Conservation (phyloP, 2,797 vertebrate genomes). For the Tangara arthus region DNA sequence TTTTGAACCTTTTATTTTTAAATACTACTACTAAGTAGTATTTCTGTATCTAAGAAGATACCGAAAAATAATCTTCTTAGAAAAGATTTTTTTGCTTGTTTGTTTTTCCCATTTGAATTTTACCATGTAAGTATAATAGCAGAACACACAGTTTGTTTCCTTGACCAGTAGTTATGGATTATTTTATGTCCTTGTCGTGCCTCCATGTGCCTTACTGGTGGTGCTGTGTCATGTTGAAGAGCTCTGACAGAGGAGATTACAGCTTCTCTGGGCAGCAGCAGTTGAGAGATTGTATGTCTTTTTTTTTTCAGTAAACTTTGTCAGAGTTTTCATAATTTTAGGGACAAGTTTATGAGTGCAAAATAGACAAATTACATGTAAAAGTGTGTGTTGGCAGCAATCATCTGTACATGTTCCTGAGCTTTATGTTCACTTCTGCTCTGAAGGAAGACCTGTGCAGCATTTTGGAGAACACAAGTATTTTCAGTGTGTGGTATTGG, state of each 20-base stretch:
- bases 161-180: neutral
- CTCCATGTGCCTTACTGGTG: neutral
- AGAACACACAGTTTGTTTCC: neutral
- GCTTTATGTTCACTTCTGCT: neutral
- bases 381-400: neutral
- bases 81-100: neutral
- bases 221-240: neutral
- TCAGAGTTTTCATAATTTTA: neutral
- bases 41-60: neutral
- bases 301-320: neutral
- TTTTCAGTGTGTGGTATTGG: neutral
- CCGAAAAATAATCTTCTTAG: neutral
- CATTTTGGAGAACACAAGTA: neutral
- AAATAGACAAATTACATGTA: neutral
- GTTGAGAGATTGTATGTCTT: neutral
- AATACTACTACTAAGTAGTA: neutral
- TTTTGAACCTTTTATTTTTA: neutral
- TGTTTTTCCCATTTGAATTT: neutral
- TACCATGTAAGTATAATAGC: neutral
- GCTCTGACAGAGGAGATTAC: neutral
- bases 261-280: neutral
- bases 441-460: neutral
- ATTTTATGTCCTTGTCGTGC: neutral
- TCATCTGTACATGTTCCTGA: neutral
- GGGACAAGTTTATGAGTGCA: neutral